Evolutionary conservation across 1,140 invertebrate genomes (phyloP).

Genomic region (Centruroides vittatus): DNA sequence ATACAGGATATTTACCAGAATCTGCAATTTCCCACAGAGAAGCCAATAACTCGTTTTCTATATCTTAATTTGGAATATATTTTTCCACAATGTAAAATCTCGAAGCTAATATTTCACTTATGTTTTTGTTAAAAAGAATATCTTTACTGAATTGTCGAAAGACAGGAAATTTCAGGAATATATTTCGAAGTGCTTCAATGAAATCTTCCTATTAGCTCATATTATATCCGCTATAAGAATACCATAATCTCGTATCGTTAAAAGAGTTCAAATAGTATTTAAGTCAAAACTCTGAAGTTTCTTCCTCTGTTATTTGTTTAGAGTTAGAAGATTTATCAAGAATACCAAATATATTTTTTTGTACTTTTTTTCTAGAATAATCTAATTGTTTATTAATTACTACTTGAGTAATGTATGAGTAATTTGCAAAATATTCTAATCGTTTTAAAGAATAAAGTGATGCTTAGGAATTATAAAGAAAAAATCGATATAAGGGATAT

Average conservation of each 20-base stretch:
- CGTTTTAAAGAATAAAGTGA: too few relatives aligned
- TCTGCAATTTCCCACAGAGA: constrained; percentile 58
- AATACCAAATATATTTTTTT: constrained; percentile 59
- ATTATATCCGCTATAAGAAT: constrained; percentile 42
- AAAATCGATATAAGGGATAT: too few relatives aligned
- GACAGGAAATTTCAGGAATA: constrained; percentile 34
- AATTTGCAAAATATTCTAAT: constrained; percentile 59
- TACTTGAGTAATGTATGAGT: constrained; percentile 75
- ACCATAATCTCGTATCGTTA: constrained; percentile 51
- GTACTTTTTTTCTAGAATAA: constrained; percentile 63
- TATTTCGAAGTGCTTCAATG: constrained; percentile 53
- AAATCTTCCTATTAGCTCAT: constrained; percentile 60
- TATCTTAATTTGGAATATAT: constrained; percentile 73
- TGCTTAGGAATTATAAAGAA: too few relatives aligned
- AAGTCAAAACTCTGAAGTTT: constrained; percentile 84
- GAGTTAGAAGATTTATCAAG: constrained; percentile 65
- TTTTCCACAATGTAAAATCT: constrained; percentile 75
- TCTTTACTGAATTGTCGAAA: constrained; percentile 53
- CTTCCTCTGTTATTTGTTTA: constrained; percentile 48
- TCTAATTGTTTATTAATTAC: constrained; percentile 67
- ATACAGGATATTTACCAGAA: constrained; percentile 62
- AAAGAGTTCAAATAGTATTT: constrained; percentile 64
- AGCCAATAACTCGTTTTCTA: constrained; percentile 77
- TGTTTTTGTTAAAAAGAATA: constrained; percentile 61
- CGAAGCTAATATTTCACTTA: constrained; percentile 58